Conservation (phyloP, 2,888 invertebrate genomes). For the Drosophila nr. perissopoda region DNA sequence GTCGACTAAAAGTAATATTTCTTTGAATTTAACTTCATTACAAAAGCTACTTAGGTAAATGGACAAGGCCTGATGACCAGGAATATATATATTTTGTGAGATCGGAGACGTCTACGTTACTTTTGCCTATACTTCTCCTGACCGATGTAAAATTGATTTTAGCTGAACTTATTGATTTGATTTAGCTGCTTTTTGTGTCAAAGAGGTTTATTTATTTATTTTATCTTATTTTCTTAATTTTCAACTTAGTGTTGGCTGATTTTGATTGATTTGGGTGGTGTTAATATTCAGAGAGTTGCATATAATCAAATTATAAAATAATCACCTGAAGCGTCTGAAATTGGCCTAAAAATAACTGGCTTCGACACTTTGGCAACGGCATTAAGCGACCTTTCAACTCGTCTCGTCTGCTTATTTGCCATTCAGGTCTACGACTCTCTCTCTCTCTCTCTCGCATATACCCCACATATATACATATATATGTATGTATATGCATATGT, state of each 20-base stretch:
- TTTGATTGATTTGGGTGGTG: conserved; percentile 32
- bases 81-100: no score
- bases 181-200: neutral
- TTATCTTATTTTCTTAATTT: neutral
- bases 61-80: no score
- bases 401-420: conserved; percentile 31
- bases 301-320: conserved; percentile 47
- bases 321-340: conserved; percentile 49
- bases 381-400: conserved; percentile 39
- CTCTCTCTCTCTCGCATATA: neutral
- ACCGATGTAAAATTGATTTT: neutral
- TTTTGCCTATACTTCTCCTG: no score
- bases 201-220: neutral
- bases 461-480: neutral
- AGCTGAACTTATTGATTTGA: neutral
- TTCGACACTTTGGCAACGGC: conserved; percentile 29
- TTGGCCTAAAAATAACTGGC: conserved; percentile 52
- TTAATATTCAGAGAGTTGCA: conserved; percentile 28
- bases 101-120: no score
- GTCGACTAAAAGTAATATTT: no score
- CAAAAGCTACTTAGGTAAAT: no score
- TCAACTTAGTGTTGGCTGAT: conserved; percentile 10
- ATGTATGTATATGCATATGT: neutral
- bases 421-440: conserved; percentile 12
- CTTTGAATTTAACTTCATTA: no score